A percentile compares a stretch with the other conserved stretches of the same genome.
These are phyloP conservation scores for Tupaia chinensis DNA, from an alignment of 2,113 vertebrate species.

Conservation along the genomic window DNA sequence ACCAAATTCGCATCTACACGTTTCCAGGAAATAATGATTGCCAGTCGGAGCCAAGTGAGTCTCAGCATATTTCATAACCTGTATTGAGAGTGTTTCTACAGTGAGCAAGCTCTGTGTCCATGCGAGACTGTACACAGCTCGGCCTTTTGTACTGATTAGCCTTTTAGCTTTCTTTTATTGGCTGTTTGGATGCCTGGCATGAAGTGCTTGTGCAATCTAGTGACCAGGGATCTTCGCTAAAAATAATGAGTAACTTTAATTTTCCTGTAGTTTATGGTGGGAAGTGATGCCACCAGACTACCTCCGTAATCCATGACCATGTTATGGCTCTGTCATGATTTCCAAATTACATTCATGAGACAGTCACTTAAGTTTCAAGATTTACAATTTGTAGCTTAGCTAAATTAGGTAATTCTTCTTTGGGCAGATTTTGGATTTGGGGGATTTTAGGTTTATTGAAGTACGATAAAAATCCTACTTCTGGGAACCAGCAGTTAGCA, in stretches of 20 bases:
- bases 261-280: not conserved
- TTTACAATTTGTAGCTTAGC: not conserved
- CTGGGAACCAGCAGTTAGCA: too few species aligned
- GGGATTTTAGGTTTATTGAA: conserved; percentile 16
- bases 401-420: not conserved
- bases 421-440: not conserved
- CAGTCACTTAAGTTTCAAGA: not conserved
- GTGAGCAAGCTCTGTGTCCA: not conserved
- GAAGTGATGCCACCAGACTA: not conserved
- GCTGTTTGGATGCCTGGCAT: not conserved
- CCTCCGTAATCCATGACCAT: not conserved
- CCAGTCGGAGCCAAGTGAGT: not conserved
- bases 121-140: not conserved
- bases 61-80: not conserved
- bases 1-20: not conserved
- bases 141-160: not conserved
- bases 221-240: not conserved
- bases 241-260: conserved; percentile 1
- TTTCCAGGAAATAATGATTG: conserved; percentile 44
- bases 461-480: not conserved
- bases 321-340: not conserved
- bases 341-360: not conserved
- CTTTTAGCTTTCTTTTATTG: not conserved
- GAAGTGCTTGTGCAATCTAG: not conserved
- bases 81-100: not conserved